Conservation (phyloP, 2,797 vertebrate species). For the Synaphobranchus kaupii region DNA sequence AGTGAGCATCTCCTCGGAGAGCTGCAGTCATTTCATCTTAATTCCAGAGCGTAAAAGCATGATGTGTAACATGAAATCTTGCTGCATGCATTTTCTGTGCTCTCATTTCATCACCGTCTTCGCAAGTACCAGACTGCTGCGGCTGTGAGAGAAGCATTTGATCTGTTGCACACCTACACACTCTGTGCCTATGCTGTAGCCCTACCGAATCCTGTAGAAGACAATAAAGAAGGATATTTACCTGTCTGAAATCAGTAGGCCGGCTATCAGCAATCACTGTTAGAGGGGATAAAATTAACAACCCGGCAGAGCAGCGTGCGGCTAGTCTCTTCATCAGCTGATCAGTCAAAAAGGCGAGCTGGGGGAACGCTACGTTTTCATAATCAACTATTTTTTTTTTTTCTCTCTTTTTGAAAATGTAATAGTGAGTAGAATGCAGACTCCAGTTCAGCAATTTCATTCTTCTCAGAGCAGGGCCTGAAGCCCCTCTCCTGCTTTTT, state of each 20-base stretch:
- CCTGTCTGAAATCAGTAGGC: conserved; percentile 96
- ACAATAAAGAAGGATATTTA: conserved; percentile 91
- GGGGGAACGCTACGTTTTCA: conserved; percentile 98
- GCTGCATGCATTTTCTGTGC: conserved; percentile 69
- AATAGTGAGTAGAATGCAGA: conserved; percentile 85
- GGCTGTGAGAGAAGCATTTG: conserved; percentile 71
- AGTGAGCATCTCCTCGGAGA: conserved; percentile 70
- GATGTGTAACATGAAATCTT: conserved; percentile 77
- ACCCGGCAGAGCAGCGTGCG: conserved; percentile 98
- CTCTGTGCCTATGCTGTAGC: conserved; percentile 79
- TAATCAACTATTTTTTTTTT: conserved; percentile 95
- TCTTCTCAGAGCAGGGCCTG: conserved; percentile 88
- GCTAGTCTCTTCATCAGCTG: conserved; percentile 99
- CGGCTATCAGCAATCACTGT: conserved; percentile 92
- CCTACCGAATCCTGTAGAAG: conserved; percentile 86
- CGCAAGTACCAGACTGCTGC: conserved; percentile 66
- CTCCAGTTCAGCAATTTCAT: conserved; percentile 91
- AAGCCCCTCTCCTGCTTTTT: conserved; percentile 78
- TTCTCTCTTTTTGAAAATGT: conserved; percentile 78
- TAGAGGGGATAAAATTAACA: conserved; percentile 99
- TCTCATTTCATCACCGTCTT: conserved; percentile 75
- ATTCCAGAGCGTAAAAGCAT: conserved; percentile 61
- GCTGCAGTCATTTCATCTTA: conserved; percentile 68
- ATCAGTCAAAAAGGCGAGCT: conserved; percentile 95
- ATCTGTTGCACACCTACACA: conserved; percentile 85